Evolutionary conservation across 2,113 vertebrate genomes (phyloP).

Genomic region (Deroptyus accipitrinus): DNA sequence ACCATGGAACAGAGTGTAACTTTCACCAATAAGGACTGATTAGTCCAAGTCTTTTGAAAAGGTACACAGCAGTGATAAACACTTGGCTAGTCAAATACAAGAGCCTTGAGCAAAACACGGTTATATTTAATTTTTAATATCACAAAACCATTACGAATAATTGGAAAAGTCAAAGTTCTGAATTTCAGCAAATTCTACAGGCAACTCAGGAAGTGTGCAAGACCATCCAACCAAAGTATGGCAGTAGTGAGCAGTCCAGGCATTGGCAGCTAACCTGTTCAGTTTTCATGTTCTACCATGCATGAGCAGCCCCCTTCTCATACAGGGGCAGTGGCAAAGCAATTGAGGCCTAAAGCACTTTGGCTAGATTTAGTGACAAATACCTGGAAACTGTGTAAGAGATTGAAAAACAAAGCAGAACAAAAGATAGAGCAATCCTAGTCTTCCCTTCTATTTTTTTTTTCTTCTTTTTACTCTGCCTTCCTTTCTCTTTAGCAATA

Average conservation of each 20-base stretch:
- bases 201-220: neutral
- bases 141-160: neutral
- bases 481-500: neutral
- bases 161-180: neutral
- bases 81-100: neutral
- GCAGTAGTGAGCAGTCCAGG: neutral
- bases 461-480: rapidly evolving
- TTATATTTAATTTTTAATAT: neutral
- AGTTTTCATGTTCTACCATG: neutral
- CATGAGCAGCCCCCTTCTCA: neutral
- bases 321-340: neutral
- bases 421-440: rapidly evolving
- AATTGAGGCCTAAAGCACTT: neutral
- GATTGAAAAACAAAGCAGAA: neutral
- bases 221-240: neutral
- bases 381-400: neutral
- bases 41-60: neutral
- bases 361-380: neutral
- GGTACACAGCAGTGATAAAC: neutral
- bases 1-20: neutral
- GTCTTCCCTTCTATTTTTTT: neutral
- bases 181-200: neutral
- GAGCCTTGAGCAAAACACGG: neutral
- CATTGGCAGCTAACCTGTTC: neutral
- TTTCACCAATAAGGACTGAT: neutral